phyloP scores from a whole-genome alignment of 2,888 invertebrate genomes.

The Phortica magna region DNA sequence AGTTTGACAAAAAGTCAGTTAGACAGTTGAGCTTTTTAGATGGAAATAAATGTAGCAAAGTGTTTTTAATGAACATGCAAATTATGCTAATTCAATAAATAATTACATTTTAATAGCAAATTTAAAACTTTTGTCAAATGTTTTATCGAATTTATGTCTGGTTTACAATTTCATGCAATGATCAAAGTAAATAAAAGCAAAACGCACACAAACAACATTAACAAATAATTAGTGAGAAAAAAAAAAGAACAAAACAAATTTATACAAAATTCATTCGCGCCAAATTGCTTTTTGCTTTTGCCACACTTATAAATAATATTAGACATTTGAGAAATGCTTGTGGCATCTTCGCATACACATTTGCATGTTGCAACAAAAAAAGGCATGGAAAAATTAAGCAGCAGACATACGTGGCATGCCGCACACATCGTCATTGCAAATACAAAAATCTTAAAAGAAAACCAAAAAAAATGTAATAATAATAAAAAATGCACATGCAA shows the following conservation, averaged over 20 bases:
- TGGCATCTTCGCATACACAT: not conserved
- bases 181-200: too few relatives aligned
- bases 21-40: not conserved
- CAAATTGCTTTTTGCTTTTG: too few relatives aligned
- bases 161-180: not conserved
- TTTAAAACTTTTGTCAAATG: conserved; percentile 45
- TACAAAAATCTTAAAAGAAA: not conserved
- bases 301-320: conserved; percentile 25
- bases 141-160: conserved; percentile 47
- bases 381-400: not conserved
- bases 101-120: conserved; percentile 65
- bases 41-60: conserved; percentile 38
- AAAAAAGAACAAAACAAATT: too few relatives aligned
- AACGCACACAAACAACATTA: too few relatives aligned
- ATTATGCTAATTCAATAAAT: conserved; percentile 45
- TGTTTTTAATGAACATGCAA: conserved; percentile 57
- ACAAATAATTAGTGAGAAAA: too few relatives aligned
- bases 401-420: not conserved
- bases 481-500: conserved; percentile 15
- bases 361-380: not conserved
- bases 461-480: conserved; percentile 11
- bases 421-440: not conserved
- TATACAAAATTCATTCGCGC: too few relatives aligned
- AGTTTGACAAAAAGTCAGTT: not conserved
- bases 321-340: not conserved